These are phyloP conservation scores for Melozone crissalis DNA, from an alignment of 2,113 vertebrate species.

Conservation along the genomic window DNA sequence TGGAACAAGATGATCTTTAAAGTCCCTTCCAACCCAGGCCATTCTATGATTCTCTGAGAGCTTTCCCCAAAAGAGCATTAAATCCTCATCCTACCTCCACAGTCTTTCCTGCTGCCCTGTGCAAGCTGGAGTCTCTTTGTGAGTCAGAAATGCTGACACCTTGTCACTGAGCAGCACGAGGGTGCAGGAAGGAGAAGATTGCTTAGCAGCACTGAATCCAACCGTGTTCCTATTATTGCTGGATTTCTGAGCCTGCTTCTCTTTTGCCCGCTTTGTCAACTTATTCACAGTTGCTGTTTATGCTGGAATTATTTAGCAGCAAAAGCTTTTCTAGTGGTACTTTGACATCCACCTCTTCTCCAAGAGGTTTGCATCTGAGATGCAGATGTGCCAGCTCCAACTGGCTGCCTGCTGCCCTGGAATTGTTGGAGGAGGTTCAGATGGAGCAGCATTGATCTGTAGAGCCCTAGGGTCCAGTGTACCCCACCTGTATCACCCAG, in stretches of 20 bases:
- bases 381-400: not conserved
- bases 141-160: slow-evolving; percentile 6
- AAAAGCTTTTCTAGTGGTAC: not conserved
- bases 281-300: not conserved
- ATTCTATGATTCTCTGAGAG: not conserved
- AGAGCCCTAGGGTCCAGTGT: not conserved
- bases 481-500: not conserved
- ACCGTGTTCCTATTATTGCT: not conserved
- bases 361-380: not conserved
- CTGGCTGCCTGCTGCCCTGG: not conserved
- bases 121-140: not conserved
- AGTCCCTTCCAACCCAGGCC: not conserved
- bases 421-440: not conserved
- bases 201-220: not conserved
- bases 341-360: not conserved
- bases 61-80: not conserved
- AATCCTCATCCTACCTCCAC: not conserved
- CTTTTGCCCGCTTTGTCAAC: fast-evolving
- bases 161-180: not conserved
- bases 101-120: not conserved
- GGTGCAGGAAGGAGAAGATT: not conserved
- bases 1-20: not conserved
- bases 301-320: not conserved
- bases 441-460: not conserved
- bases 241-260: not conserved